Base-by-base conservation (phyloP, 2,113 vertebrate genomes). In the Pygoscelis adeliae region DNA sequence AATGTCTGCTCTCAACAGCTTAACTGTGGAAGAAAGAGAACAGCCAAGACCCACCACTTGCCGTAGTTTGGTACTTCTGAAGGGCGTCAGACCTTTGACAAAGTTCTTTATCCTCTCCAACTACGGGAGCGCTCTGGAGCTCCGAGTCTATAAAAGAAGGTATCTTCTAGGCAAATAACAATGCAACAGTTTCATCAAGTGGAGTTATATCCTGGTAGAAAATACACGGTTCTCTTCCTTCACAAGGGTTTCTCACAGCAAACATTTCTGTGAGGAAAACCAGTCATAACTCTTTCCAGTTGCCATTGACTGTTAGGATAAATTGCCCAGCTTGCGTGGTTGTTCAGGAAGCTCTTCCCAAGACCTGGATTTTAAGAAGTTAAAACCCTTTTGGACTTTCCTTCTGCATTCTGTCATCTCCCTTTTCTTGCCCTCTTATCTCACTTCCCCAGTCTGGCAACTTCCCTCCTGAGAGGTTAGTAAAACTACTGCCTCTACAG, bases 391-490 rank as follows among this genome's bases (percentile, higher is more conserved):
- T 22, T 14, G 52, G 44, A 79, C 66, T 53, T 73, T 69, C 13
- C 36, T 80, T 85, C 30, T 83, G 18, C 88, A 83, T 83, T 90
- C 23, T 13, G 49, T 42, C 78, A 70, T 91, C 73, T 96, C 44
- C 1, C 1, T 76, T 87, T 88, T 84, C 77, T 79, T 82, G 56
- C 15, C 25, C 9, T 85, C 81, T 96, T 96, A 97, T 97, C 96
- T 95, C 70, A 72, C 58, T 95, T 96, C 81, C 90, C 70, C 93
- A 90, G 87, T 59, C 40, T 46, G 61, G 66, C 62, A 87, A 94
- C 81, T 96, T 97, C 93, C 84, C 93, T 76, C 44, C 62, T 89
- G 44, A 63, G 66, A 87, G 59, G 55, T 93, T n/a, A 87, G 73
- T 49, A 49, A 63, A 85, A 79, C 44, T 89, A 69, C 73, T 79